Base-by-base conservation (phyloP, 2,797 vertebrate genomes). In the Aeoliscus strigatus region DNA sequence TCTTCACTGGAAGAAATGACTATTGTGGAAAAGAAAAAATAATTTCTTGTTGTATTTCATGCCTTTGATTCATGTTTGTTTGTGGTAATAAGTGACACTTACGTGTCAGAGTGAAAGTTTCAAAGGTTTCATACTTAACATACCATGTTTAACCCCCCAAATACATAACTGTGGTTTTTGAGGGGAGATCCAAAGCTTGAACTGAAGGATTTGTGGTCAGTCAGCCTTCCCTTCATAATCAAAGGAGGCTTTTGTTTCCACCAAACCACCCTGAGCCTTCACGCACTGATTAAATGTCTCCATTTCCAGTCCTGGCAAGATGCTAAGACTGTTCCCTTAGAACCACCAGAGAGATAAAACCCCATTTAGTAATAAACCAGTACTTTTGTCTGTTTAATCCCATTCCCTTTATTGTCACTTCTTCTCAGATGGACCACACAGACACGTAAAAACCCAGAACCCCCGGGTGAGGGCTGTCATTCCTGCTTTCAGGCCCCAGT, bases 381-480 rank as follows among this genome's bases (percentile, higher is more conserved):
- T 55, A 50, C 34, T 64, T 59, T 64, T 48, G 69, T 71, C 29
- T 51, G 25, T 51, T 64, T 35, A 60, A 71, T 40, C 27, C 43
- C 62, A 44, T 65, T 73, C 60, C 65, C 57, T 70, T 58, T 54
- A 58, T 53, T 51, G 53, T 45, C 69, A 72, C 51, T 70, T 75
- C 52, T 67, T 71, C 60, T 70, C 26, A 25, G 33, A 14, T 28
- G 60, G 79, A 75, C 78, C 78, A 82, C 77, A 81, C 71, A 76
- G 42, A 54, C 39, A n/a, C 31, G 38, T 42, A 53, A 63, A 62
- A 64, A 47, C 54, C 27, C 13, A 58, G n/a, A 31, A 59, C 61
- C 63, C 69, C 60, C 18, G 35, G 35, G 39, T 50, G 41, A 37
- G 52, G 62, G 46, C 54, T n/a, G n/a, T n/a, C n/a, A n/a, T n/a